Percentiles rank a stretch among this genome's conserved stretches.
Evolutionary conservation across 2,797 vertebrate species (phyloP).

Genomic region (Lacerta agilis): DNA sequence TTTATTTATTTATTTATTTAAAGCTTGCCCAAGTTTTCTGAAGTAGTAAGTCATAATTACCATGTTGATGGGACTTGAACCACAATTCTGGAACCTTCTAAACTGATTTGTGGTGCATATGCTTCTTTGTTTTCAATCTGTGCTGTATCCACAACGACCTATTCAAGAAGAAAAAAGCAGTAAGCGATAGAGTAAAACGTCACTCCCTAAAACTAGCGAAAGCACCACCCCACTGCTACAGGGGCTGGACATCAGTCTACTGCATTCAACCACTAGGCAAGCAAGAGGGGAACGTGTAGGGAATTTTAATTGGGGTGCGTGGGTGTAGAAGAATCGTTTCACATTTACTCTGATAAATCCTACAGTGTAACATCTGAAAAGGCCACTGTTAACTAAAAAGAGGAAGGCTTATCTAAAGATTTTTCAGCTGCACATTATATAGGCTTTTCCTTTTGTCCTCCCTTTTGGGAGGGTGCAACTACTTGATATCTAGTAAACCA

Average conservation of each 20-base stretch:
- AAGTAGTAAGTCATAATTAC: slow-evolving; percentile 76
- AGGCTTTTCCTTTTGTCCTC: not conserved
- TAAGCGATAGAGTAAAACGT: not conserved
- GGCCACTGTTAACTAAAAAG: not conserved
- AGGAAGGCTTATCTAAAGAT: not conserved
- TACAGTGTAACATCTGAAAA: not conserved
- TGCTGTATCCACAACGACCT: slow-evolving; percentile 99
- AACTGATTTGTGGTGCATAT: slow-evolving; percentile 95
- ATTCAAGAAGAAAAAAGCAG: slow-evolving; percentile 39
- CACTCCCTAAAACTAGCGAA: not conserved
- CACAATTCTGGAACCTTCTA: slow-evolving; percentile 93
- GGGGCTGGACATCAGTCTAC: not conserved
- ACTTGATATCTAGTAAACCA: not conserved
- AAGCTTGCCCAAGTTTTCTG: not conserved
- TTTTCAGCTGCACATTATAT: not conserved
- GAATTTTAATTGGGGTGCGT: not conserved
- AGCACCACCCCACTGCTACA: not conserved
- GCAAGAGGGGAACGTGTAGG: too few species aligned
- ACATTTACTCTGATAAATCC: not conserved
- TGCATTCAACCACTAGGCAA: not conserved
- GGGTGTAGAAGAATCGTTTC: not conserved
- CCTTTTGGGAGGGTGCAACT: not conserved
- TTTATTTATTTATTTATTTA: not conserved
- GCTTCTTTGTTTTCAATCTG: slow-evolving; percentile 99
- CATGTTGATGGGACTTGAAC: slow-evolving; percentile 99